phyloP scores from a whole-genome alignment of 2,888 invertebrate species.

The Thecocarcelia acutangulata region DNA sequence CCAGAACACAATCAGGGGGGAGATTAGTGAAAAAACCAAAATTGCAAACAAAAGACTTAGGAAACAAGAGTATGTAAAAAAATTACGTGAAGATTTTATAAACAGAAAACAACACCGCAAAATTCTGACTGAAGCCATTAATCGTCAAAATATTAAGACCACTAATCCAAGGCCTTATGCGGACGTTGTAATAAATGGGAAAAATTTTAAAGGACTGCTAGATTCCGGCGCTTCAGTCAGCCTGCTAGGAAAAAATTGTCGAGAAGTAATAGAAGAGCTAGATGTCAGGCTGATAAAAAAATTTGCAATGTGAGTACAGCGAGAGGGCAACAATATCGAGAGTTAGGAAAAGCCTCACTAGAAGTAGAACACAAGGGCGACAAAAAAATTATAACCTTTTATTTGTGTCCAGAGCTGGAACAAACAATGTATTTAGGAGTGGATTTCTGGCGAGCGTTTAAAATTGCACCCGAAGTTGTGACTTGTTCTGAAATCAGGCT shows the following conservation, averaged over 20 bases:
- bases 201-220: not conserved
- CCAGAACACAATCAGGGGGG: not conserved
- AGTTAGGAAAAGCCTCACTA: not conserved
- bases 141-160: not conserved
- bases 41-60: not conserved
- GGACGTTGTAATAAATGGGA: not conserved
- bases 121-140: not conserved
- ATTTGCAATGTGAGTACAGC: constrained; percentile 4
- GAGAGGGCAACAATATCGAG: not conserved
- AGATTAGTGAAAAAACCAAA: not conserved
- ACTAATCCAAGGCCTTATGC: constrained; percentile 19
- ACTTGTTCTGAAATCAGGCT: not conserved
- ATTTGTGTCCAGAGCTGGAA: constrained; percentile 20
- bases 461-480: constrained; percentile 22
- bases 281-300: not conserved
- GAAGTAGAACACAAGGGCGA: not conserved
- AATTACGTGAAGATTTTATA: not conserved
- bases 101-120: not conserved
- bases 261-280: not conserved
- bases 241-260: constrained; percentile 16
- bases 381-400: not conserved
- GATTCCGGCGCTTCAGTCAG: constrained; percentile 31
- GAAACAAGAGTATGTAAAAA: not conserved
- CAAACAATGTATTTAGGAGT: constrained; percentile 17
- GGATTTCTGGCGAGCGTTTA: constrained; percentile 23